phyloP scores from a whole-genome alignment of 2,113 vertebrate genomes.

The Ammodytes dubius region DNA sequence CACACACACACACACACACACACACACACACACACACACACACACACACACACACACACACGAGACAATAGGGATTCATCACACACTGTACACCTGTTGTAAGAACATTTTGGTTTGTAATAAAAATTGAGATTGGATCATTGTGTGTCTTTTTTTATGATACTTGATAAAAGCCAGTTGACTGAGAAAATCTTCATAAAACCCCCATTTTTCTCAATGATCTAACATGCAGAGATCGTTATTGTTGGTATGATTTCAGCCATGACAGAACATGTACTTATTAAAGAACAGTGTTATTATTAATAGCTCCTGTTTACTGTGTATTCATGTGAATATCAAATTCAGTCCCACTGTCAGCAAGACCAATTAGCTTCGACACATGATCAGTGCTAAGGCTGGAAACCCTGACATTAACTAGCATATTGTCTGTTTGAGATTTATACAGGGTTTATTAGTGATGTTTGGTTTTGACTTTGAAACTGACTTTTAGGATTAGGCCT shows the following conservation, averaged over 20 bases:
- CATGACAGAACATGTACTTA: neutral
- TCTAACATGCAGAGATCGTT: neutral
- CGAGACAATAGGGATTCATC: constrained; percentile 15
- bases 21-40: neutral
- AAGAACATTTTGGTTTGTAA: constrained; percentile 57
- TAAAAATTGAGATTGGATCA: constrained; percentile 38
- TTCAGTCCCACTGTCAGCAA: neutral
- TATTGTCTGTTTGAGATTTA: neutral
- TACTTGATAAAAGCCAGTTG: neutral
- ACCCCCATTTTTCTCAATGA: neutral
- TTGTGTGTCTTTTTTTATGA: constrained; percentile 4
- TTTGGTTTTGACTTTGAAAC: neutral
- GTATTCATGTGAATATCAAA: neutral
- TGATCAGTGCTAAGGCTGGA: neutral
- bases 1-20: neutral
- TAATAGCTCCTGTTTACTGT: neutral
- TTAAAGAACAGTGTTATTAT: neutral
- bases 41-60: neutral
- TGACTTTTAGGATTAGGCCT: no score
- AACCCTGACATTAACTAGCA: neutral
- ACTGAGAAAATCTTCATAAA: neutral
- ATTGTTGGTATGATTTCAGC: neutral
- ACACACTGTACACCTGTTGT: constrained; percentile 26
- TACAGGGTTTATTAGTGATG: no score
- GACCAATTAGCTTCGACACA: no score